Evolutionary conservation across 2,888 invertebrate genomes (phyloP), one percentile per base, ranked within the genome.

Genomic region (Apodemia arnacis): DNA sequence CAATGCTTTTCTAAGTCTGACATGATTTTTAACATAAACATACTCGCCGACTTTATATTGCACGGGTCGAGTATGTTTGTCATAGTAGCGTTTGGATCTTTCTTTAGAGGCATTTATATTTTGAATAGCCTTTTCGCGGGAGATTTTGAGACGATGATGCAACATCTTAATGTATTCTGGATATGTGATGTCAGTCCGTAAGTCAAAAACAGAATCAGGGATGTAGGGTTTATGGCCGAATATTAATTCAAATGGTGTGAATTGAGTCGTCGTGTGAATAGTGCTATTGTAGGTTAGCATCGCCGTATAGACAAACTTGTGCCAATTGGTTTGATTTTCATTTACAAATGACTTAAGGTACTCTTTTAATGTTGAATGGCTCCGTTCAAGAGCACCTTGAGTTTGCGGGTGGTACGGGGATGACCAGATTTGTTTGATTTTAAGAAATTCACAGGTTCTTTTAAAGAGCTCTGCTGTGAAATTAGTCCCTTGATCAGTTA

Each of bases 251-350:
- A 27, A 59, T 10, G 80, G 80, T 2, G 72, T 70, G 27, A 54
- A 82, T 18, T 82, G 44, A 15, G 82, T 82, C 1, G 82, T 49
- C 6, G 54, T 31, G 70, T 76, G 82, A 10, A 70, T 10, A 34
- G 66, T 13, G 54, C 54, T 72, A 24, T 76, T 82, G 21, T 82
- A 82, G 3, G 75, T 15, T 18, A 82, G 18, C 66, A 82, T 75
- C n/a, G 76, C 82, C 1, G 70, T 75, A 34, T 24, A 76, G 2
- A 82, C 38, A 31, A 41, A 82, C 27, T 70, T 66, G 31, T 73
- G 75, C 75, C 75, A 75, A 18, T 94, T 78, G 4, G 83, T 44
- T 77, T 93, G 92, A n/a, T 93, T 84, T 24, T 94, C 87, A 31
- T 91, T 90, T 0, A 89, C 84, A 49, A 82, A 95, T 59, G 73